These are phyloP conservation scores for Drosophila kanekoi DNA, from an alignment of 2,888 invertebrate genomes.

Conservation along the genomic window DNA sequence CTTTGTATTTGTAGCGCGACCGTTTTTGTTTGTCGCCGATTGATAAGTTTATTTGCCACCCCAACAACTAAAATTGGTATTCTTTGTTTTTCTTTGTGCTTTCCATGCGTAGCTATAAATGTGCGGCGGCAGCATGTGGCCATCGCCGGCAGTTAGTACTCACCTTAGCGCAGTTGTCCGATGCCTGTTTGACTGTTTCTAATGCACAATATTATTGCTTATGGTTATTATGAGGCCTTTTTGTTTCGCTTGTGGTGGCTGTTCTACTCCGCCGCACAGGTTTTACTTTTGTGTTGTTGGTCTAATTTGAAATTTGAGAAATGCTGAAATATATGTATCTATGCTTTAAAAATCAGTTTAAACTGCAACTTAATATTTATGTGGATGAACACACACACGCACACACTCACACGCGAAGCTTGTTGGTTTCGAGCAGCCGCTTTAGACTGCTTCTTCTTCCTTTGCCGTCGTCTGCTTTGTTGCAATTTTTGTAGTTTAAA, in stretches of 20 bases:
- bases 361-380: constrained; percentile 45
- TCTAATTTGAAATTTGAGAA: constrained; percentile 37
- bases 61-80: constrained; percentile 43
- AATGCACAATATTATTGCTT: constrained; percentile 73
- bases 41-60: constrained; percentile 50
- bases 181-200: constrained; percentile 34
- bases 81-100: constrained; percentile 22
- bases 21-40: constrained; percentile 6
- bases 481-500: constrained; percentile 63
- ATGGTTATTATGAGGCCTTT: constrained; percentile 46
- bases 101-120: constrained; percentile 15
- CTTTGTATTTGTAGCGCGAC: constrained; percentile 13
- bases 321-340: constrained; percentile 47
- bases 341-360: constrained; percentile 28
- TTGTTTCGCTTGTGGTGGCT: constrained; percentile 23
- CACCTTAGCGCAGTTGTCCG: constrained; percentile 44
- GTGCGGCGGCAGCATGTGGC: constrained; percentile 52
- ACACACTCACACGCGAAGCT: constrained; percentile 55
- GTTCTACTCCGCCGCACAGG: constrained; percentile 24
- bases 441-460: constrained; percentile 60
- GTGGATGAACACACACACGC: constrained; percentile 29
- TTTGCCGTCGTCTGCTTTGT: constrained; percentile 60
- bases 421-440: constrained; percentile 65
- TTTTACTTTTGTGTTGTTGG: constrained; percentile 3
- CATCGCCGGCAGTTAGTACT: constrained; percentile 59